phyloP scores from a whole-genome alignment of 2,797 vertebrate species.

The Loris lydekkerianus region DNA sequence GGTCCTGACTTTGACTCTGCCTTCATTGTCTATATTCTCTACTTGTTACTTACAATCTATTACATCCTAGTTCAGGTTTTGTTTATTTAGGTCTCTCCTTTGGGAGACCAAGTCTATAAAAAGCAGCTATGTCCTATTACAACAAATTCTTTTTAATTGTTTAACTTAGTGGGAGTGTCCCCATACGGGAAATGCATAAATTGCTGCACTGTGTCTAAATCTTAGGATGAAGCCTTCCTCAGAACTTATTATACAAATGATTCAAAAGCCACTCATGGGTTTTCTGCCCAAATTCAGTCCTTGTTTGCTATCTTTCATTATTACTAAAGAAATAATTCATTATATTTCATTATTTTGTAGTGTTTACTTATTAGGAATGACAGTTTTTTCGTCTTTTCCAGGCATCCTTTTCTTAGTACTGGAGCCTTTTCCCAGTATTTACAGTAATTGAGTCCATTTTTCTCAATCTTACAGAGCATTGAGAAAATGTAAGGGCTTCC shows the following conservation, averaged over 20 bases:
- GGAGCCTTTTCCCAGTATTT: not conserved
- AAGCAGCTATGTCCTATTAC: not conserved
- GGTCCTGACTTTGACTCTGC: not conserved
- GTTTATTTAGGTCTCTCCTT: slow-evolving; percentile 27
- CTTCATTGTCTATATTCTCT: not conserved
- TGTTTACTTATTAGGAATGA: not conserved
- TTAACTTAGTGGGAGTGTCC: not conserved
- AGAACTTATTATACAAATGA: not conserved
- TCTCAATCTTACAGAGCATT: not conserved
- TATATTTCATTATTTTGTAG: not conserved
- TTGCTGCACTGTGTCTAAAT: not conserved
- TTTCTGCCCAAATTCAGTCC: not conserved
- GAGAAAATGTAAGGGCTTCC: slow-evolving; percentile 38
- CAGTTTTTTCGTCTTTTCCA: not conserved
- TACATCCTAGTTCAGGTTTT: not conserved
- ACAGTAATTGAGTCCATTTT: slow-evolving; percentile 12
- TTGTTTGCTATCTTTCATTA: slow-evolving; percentile 14
- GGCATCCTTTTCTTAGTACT: not conserved
- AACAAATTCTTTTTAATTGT: not conserved
- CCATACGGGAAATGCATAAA: not conserved
- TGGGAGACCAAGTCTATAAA: not conserved
- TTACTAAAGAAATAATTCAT: not conserved
- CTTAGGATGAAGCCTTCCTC: not conserved
- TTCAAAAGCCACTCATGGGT: not conserved
- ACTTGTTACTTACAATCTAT: slow-evolving; percentile 20